Base-by-base conservation (phyloP, 2,888 invertebrate genomes). In the Tetragonula carbonaria region DNA sequence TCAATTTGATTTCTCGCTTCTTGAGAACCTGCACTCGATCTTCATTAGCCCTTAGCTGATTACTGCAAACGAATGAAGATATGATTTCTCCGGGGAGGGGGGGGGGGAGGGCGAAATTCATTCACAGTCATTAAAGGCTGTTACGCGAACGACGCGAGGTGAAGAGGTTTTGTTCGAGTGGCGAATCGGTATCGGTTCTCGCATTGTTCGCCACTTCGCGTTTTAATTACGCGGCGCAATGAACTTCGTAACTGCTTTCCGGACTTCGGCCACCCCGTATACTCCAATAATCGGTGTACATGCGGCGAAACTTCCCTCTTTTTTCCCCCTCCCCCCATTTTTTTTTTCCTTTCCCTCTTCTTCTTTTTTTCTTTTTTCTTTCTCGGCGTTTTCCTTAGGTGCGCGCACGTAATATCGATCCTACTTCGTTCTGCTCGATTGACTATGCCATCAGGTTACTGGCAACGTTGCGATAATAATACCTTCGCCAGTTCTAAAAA, bases 221-320 rank as follows among this genome's bases (percentile, higher is more conserved):
- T 63, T 86, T 86, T 87, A 86, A 86, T 87, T 86, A 85, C 74
- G 78, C 72, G 68, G 71, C 72, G 75, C 73, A 84, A 66, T 86
- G 84, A 86, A 87, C 86, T 81, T 84, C 63, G 77, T 67, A 80
- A 85, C 74, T 82, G 67, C 55, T 82, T 82, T 57, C 77, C 70
- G 62, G 66, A 55, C 67, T 57, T n/a, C 66, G 38, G 21, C 50
- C 55, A 57, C 18, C 62, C 13, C 55, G 23, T 59, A 23, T 23
- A 55, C 53, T 79, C 65, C 50, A 71, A 38, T 62, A 70, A 65
- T 66, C 70, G 62, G 57, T 70, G 70, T 70, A 66, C 57, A 23
- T 63, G 33, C 63, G 18, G 4, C 45, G 18, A 51, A 59, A 74
- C 63, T 38, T 53, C 45, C 21, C 21, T 63, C 16, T 23, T 59